phyloP scores from a whole-genome alignment of 2,797 vertebrate species.

The Esox lucius region DNA sequence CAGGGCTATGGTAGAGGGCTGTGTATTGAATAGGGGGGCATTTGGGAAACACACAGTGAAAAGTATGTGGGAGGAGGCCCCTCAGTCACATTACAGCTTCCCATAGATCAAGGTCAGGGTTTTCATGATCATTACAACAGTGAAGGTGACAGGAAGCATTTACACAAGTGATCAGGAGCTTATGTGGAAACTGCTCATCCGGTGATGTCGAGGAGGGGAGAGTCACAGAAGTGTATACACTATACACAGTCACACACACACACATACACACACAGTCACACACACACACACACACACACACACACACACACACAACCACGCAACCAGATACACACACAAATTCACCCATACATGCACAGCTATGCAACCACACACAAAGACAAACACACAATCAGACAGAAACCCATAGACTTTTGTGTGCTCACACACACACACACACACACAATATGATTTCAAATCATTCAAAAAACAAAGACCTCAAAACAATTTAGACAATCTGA shows the following conservation, averaged over 20 bases:
- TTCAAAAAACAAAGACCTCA: slow-evolving; percentile 12
- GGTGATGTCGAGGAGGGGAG: slow-evolving; percentile 62
- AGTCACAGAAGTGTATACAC: slow-evolving; percentile 53
- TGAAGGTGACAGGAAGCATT: slow-evolving; percentile 78
- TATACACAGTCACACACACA: slow-evolving; percentile 13
- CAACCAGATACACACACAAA: slow-evolving; percentile 16
- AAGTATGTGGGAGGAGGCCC: slow-evolving; percentile 69
- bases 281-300: slow-evolving; percentile 9
- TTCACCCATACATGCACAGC: slow-evolving; percentile 21
- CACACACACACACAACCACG: slow-evolving; percentile 19
- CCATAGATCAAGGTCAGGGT: slow-evolving; percentile 80
- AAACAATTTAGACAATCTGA: background rate
- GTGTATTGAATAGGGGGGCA: background rate
- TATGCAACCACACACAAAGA: slow-evolving; percentile 38
- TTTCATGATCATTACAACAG: slow-evolving; percentile 78
- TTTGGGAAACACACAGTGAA: slow-evolving; percentile 34
- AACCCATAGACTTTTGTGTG: slow-evolving; percentile 5
- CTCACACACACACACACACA: slow-evolving; percentile 15
- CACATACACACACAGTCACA: slow-evolving; percentile 20
- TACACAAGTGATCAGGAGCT: slow-evolving; percentile 78
- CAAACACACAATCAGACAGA: slow-evolving; percentile 20
- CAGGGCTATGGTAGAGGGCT: background rate
- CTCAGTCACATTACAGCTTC: slow-evolving; percentile 74
- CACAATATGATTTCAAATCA: slow-evolving; percentile 19
- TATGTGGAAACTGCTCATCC: slow-evolving; percentile 74